Percentiles rank a stretch among this genome's conserved stretches.
These are phyloP conservation scores for Leptoclinus maculatus DNA, from an alignment of 2,797 vertebrate species.

Conservation along the genomic window DNA sequence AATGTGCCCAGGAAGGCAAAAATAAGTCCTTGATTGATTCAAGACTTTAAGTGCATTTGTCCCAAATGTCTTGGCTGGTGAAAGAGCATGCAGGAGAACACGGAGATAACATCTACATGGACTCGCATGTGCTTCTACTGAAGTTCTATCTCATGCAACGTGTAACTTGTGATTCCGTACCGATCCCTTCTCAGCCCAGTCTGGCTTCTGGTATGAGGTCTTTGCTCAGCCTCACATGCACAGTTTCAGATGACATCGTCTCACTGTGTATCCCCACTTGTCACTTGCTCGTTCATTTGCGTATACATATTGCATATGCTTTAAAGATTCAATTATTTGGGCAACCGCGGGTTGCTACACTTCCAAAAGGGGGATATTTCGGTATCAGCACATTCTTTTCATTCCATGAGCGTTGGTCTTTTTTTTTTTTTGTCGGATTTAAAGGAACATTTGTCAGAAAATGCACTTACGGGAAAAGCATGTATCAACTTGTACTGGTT, in stretches of 20 bases:
- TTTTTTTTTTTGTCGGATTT: not conserved
- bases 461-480: not conserved
- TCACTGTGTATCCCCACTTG: not conserved
- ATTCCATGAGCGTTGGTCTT: conserved; percentile 3
- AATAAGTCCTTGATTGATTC: conserved; percentile 12
- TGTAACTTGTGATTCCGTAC: too few relatives aligned
- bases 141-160: not conserved
- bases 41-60: conserved; percentile 6
- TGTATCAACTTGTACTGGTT: not conserved
- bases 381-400: conserved; percentile 30
- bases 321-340: not conserved
- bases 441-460: not conserved
- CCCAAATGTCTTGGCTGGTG: conserved; percentile 3
- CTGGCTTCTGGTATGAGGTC: not conserved
- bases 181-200: not conserved
- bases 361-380: not conserved
- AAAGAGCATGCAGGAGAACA: not conserved
- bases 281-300: too few relatives aligned
- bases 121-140: conserved; percentile 11
- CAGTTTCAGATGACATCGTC: not conserved
- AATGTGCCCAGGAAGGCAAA: conserved; percentile 6
- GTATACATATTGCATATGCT: not conserved
- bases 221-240: conserved; percentile 1
- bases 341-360: not conserved
- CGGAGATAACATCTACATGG: not conserved